Base-by-base conservation (phyloP, 1,140 invertebrate species). In the Cyphomyrmex costatus region DNA sequence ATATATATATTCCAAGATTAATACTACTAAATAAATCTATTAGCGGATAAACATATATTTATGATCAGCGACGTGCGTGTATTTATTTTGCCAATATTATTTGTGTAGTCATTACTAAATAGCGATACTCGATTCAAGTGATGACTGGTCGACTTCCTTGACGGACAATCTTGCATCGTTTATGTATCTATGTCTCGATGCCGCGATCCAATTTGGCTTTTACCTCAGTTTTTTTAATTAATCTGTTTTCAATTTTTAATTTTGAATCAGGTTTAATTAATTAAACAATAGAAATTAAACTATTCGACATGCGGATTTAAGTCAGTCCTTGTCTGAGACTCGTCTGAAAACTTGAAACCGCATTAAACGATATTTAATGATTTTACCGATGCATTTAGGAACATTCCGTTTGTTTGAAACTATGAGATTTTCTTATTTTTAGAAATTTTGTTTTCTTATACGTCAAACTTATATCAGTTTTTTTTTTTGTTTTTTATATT, bases 1-100 rank as follows among this genome's bases (percentile, higher is more conserved):
- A n/a, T n/a, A n/a, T n/a, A n/a, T n/a, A n/a, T n/a, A 70, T 70
- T 80, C 46, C 65, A 6, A 80, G 10, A 70, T 80, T 42, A 80
- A 80, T 16, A 27, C 16, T n/a, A 42, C 21, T 70, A 49, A 70
- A 70, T 70, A 16, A 42, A 42, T 68, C 49, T 80, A 80, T 80
- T 46, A 70, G 30, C n/a, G 49, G 16, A 70, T 42, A 46, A 80
- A 56, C 49, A 19, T 56, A 1, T 56, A 51, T 27, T 70, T 58
- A 27, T 21, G 30, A 68, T 80, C 61, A 68, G 27, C 30, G 30
- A 51, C 63, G n/a, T 46, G 36, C 30, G 16, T 70, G 8, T 24
- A 63, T 78, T 78, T 80, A 53, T 56, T 70, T 65, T 14, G 24
- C 21, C n/a, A n/a, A n/a, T n/a, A n/a, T n/a, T n/a, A n/a, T n/a